Evolutionary conservation across 2,888 invertebrate species (phyloP), one percentile per base, ranked within the genome.

Genomic region (Sthenelais limicola): DNA sequence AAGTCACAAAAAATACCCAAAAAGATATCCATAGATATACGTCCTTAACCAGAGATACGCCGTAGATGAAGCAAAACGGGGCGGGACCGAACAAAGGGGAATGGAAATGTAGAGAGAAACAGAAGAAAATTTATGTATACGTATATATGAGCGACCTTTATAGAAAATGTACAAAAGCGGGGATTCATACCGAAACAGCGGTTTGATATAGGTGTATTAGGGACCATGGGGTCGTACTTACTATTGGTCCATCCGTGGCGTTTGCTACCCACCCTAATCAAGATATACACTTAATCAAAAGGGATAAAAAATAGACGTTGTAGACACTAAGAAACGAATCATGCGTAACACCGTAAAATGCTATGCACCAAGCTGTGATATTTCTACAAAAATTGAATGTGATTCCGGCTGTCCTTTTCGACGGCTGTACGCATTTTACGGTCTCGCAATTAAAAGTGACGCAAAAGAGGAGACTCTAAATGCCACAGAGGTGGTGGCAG

Each of bases 351-450:
- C 74, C 72, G 72, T 74, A 74, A 74, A 74, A 74, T 74, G 74
- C 74, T 74, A 75, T 71, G 76, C 74, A 74, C 74, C 76, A 76
- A 74, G 66, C 47, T 71, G 74, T 76, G 76, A 76, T 76, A 76
- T 74, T 76, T 74, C 76, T 76, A 48, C 76, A 76, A 76, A 75
- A 73, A 70, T 70, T 70, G 70, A 54, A 38, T 52, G 51, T 70
- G 52, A 52, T 38, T 70, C 49, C 52, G 56, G 33, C 28, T 24
- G 33, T 32, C 9, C 9, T 32, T 9, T 67, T 43, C 67, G 43
- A 26, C 12, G 43, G 24, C 30, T n/a, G 70, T 54, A 70, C 70
- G 48, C 70, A 70, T 70, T 70, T 70, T 70, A 24, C 52, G 70
- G 70, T 70, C 70, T 49, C 70, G 56, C 70, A 70, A 54, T 21